A percentile compares a stretch with the other conserved stretches of the same genome.
These are phyloP conservation scores for Yasuhikotakia modesta DNA, from an alignment of 2,797 vertebrate species.

Conservation along the genomic window DNA sequence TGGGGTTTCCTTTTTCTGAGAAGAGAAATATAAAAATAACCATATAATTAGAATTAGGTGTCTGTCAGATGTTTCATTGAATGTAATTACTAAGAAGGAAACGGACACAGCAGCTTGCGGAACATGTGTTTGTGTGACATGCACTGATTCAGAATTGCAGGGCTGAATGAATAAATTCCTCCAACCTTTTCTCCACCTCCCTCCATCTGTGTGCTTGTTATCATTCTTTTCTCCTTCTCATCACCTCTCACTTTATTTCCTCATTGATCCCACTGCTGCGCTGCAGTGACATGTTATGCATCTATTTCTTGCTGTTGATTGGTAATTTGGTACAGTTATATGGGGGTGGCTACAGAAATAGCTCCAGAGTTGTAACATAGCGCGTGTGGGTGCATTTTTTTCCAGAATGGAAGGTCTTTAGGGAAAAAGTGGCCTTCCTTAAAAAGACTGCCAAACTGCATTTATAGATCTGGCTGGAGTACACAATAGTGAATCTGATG, in stretches of 20 bases:
- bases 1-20: constrained; percentile 22
- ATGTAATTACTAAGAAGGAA: constrained; percentile 36
- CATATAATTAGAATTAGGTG: neutral
- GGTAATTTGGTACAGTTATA: constrained; percentile 71
- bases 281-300: constrained; percentile 71
- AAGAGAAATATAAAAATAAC: constrained; percentile 20
- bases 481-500: constrained; percentile 75
- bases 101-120: constrained; percentile 38
- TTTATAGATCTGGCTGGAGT: constrained; percentile 75
- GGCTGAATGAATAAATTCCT: constrained; percentile 47
- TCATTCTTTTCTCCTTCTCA: constrained; percentile 31
- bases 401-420: constrained; percentile 64
- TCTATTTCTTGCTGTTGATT: constrained; percentile 76
- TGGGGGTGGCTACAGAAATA: constrained; percentile 75
- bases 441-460: constrained; percentile 71
- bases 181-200: constrained; percentile 46
- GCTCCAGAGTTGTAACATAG: constrained; percentile 75
- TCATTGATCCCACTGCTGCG: constrained; percentile 41
- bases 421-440: constrained; percentile 69
- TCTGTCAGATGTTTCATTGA: constrained; percentile 27
- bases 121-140: constrained; percentile 47
- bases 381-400: constrained; percentile 72
- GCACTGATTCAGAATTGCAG: constrained; percentile 50
- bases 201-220: constrained; percentile 56
- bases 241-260: constrained; percentile 58